These are phyloP conservation scores for Macrophya annulata DNA, from an alignment of 2,888 invertebrate species.

Conservation along the genomic window DNA sequence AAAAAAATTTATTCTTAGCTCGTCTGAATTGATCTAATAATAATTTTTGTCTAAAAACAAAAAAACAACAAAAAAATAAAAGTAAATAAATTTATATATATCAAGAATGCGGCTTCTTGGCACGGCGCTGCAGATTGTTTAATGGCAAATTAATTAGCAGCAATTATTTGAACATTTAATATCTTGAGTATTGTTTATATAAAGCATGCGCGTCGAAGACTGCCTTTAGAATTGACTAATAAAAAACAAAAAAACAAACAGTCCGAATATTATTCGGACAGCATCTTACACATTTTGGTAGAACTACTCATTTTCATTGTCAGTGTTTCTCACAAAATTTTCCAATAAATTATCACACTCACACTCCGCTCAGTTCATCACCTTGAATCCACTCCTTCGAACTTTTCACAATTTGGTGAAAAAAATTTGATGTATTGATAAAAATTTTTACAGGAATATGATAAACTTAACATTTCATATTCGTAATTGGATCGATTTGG, in stretches of 20 bases:
- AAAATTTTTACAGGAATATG: neutral
- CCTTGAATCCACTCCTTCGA: neutral
- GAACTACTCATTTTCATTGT: slow-evolving; percentile 41
- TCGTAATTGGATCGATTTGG: neutral
- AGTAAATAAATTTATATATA: no score
- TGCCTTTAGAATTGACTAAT: slow-evolving; percentile 53
- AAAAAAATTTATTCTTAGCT: slow-evolving; percentile 59
- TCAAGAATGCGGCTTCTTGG: slow-evolving; percentile 31
- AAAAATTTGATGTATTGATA: neutral
- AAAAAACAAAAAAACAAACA: slow-evolving; percentile 43
- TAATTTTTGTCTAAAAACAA: slow-evolving; percentile 8
- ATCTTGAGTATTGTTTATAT: slow-evolving; percentile 45
- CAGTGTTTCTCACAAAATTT: neutral
- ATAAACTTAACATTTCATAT: neutral
- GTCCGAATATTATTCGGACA: neutral
- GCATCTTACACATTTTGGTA: slow-evolving; percentile 27
- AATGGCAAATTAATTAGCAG: slow-evolving; percentile 54
- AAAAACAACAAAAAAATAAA: no score
- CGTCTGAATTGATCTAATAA: slow-evolving; percentile 45
- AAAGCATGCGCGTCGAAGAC: slow-evolving; percentile 64
- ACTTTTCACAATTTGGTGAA: neutral
- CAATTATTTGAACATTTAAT: slow-evolving; percentile 1
- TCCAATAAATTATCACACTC: slow-evolving; percentile 18
- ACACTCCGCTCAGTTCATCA: neutral
- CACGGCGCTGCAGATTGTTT: slow-evolving; percentile 54